These are phyloP conservation scores for Poeciliopsis turneri DNA, from an alignment of 2,797 vertebrate genomes.

Conservation along the genomic window DNA sequence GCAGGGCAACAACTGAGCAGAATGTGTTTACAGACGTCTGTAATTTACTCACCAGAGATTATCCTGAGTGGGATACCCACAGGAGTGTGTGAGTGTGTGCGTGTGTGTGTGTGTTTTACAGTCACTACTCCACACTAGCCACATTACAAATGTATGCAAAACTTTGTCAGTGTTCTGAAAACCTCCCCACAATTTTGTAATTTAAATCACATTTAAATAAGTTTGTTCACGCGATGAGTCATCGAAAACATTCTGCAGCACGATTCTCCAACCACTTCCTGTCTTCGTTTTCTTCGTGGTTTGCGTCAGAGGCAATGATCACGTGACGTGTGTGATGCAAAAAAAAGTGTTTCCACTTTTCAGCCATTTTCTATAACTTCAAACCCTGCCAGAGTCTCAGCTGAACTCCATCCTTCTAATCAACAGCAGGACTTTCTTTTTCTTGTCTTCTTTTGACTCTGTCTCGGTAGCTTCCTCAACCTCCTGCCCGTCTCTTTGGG, in stretches of 20 bases:
- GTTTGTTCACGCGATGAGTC: too few relatives aligned
- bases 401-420: constrained; percentile 25
- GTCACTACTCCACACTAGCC: background rate
- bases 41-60: background rate
- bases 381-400: constrained; percentile 15
- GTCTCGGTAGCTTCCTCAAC: background rate
- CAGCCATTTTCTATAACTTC: too few relatives aligned
- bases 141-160: too few relatives aligned
- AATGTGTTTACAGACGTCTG: background rate
- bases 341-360: too few relatives aligned
- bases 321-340: too few relatives aligned
- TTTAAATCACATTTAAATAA: too few relatives aligned
- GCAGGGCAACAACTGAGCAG: background rate
- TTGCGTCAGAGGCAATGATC: too few relatives aligned
- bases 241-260: too few relatives aligned
- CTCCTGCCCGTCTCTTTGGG: constrained; percentile 4
- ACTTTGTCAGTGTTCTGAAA: too few relatives aligned
- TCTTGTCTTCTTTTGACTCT: background rate
- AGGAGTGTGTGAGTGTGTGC: background rate
- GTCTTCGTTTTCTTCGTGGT: too few relatives aligned
- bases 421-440: background rate
- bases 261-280: too few relatives aligned
- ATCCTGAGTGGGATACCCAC: background rate
- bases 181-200: too few relatives aligned
- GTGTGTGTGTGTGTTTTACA: background rate